phyloP scores from a whole-genome alignment of 2,888 invertebrate genomes.

The Fabriciana adippe region DNA sequence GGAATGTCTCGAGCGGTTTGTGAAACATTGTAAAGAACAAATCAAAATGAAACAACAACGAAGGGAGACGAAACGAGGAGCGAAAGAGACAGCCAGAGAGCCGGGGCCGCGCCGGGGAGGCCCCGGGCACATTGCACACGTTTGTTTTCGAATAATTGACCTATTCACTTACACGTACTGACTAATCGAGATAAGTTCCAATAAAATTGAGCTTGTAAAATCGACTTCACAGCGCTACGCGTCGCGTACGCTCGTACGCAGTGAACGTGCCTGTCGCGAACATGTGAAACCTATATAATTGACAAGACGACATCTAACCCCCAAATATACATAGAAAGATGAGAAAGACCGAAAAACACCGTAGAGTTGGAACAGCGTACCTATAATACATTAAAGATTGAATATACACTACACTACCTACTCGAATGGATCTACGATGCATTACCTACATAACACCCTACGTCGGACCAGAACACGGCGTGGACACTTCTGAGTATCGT shows the following conservation, averaged over 20 bases:
- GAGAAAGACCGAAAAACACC: conserved; percentile 68
- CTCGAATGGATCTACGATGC: conserved; percentile 66
- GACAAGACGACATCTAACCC: conserved; percentile 76
- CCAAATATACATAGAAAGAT: conserved; percentile 67
- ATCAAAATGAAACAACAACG: conserved; percentile 43
- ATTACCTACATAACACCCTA: conserved; percentile 76
- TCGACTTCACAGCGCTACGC: conserved; percentile 59
- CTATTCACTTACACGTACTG: conserved; percentile 73
- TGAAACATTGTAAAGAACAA: conserved; percentile 47
- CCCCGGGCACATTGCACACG: not conserved
- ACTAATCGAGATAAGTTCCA: conserved; percentile 64
- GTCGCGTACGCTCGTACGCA: conserved; percentile 22
- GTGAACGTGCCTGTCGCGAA: conserved; percentile 42
- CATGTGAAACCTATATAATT: conserved; percentile 62
- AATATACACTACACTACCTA: conserved; percentile 75
- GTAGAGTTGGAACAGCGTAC: conserved; percentile 71
- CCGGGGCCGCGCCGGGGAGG: not conserved
- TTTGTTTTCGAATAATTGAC: conserved; percentile 69
- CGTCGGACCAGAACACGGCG: conserved; percentile 60
- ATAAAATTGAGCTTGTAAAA: conserved; percentile 80
- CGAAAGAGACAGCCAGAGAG: conserved; percentile 18
- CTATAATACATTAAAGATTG: conserved; percentile 69
- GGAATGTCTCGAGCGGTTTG: conserved; percentile 44
- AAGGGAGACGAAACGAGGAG: conserved; percentile 39
- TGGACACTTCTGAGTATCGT: conserved; percentile 41